Percentiles rank a stretch among this genome's conserved stretches.
Evolutionary conservation across 2,888 invertebrate genomes (phyloP).

Genomic region (Cephus pulcher): DNA sequence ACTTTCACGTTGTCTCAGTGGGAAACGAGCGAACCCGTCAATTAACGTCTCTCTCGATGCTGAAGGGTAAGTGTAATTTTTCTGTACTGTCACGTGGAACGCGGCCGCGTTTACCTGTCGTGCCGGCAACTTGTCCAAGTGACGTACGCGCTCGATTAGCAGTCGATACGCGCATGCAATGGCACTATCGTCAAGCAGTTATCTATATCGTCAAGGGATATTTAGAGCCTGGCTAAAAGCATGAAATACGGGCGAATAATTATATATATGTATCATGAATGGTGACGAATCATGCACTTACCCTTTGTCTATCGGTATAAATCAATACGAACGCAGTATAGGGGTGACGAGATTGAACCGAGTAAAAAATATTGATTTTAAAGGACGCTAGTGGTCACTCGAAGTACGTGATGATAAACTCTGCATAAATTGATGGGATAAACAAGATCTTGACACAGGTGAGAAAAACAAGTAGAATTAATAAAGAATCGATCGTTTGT

Average conservation of each 20-base stretch:
- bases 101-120: conserved; percentile 41
- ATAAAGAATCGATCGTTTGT: conserved; percentile 38
- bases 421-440: too few relatives aligned
- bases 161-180: conserved; percentile 42
- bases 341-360: not conserved
- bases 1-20: conserved; percentile 38
- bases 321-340: conserved; percentile 28
- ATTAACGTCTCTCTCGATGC: conserved; percentile 35
- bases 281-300: conserved; percentile 34
- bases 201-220: conserved; percentile 38
- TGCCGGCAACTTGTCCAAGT: conserved; percentile 26
- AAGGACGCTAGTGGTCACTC: not conserved
- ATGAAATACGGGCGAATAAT: conserved; percentile 41
- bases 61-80: not conserved
- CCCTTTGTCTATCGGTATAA: conserved; percentile 28
- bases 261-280: conserved; percentile 33
- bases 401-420: not conserved
- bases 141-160: conserved; percentile 52
- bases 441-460: not conserved
- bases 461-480: conserved; percentile 36
- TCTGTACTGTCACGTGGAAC: not conserved
- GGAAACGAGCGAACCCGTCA: conserved; percentile 46
- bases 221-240: conserved; percentile 36
- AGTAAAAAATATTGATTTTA: not conserved
- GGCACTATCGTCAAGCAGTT: conserved; percentile 54